Conservation (phyloP, 2,797 vertebrate genomes). For the Gastrophryne carolinensis region DNA sequence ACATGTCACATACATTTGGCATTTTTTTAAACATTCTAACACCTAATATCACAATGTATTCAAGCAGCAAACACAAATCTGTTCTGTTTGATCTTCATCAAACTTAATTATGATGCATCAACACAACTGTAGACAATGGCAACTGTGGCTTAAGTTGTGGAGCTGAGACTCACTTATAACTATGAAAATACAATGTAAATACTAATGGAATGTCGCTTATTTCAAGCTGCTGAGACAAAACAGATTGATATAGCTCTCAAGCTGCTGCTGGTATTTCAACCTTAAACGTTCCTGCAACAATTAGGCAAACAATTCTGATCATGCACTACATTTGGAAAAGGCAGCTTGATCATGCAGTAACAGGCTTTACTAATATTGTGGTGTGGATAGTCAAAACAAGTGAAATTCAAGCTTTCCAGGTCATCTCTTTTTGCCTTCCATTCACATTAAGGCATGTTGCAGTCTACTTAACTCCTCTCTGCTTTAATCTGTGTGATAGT, state of each 20-base stretch:
- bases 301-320: neutral
- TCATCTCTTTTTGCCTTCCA: neutral
- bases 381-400: neutral
- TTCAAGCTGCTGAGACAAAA: neutral
- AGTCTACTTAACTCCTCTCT: neutral
- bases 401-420: slow-evolving; percentile 8
- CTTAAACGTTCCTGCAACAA: neutral
- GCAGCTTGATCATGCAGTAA: slow-evolving; percentile 8
- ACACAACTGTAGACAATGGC: neutral
- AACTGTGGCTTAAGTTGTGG: neutral
- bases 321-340: slow-evolving; percentile 11
- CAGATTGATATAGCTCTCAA: neutral
- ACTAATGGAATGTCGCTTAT: neutral
- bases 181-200: neutral
- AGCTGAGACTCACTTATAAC: neutral
- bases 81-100: neutral
- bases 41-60: neutral
- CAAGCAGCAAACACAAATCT: neutral
- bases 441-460: neutral
- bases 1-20: slow-evolving; percentile 22
- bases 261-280: neutral
- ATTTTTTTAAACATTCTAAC: slow-evolving; percentile 16
- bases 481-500: slow-evolving; percentile 28
- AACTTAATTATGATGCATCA: neutral
- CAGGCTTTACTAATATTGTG: neutral